Evolutionary conservation across 2,888 invertebrate species (phyloP).

Genomic region (Stenodema calcarata): DNA sequence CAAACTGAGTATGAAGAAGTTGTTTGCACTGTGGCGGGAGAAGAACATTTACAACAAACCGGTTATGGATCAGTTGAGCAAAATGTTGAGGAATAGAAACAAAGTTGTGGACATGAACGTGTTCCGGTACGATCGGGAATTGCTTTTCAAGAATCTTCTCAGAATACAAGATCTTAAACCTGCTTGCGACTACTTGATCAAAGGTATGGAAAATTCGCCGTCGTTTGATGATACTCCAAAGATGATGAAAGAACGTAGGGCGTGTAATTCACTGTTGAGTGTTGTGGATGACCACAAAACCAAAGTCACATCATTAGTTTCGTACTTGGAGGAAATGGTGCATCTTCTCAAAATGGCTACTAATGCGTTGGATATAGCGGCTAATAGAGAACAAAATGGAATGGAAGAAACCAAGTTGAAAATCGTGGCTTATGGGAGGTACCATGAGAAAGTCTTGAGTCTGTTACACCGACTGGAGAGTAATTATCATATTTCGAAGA

Average conservation of each 20-base stretch:
- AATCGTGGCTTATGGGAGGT: slow-evolving; percentile 17
- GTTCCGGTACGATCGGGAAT: slow-evolving; percentile 7
- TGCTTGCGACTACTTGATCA: slow-evolving; percentile 6
- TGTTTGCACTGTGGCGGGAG: slow-evolving; percentile 21
- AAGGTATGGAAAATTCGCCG: not conserved
- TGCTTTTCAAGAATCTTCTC: not conserved
- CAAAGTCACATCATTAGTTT: slow-evolving; percentile 8
- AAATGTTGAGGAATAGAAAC: slow-evolving; percentile 20
- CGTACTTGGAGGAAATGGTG: slow-evolving; percentile 30
- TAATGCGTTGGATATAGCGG: slow-evolving; percentile 5
- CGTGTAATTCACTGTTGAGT: not conserved
- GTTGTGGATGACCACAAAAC: slow-evolving; percentile 16
- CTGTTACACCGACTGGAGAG: not conserved
- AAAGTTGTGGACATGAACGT: slow-evolving; percentile 37
- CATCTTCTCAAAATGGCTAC: slow-evolving; percentile 35
- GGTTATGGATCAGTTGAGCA: slow-evolving; percentile 6
- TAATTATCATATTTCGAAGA: not conserved
- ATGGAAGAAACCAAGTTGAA: slow-evolving; percentile 15
- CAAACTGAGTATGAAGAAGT: slow-evolving; percentile 19
- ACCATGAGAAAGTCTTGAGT: not conserved
- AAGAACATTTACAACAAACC: slow-evolving; percentile 35
- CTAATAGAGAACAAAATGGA: slow-evolving; percentile 41
- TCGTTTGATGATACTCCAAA: slow-evolving; percentile 3
- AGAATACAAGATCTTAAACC: slow-evolving; percentile 12
- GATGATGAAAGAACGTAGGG: slow-evolving; percentile 2